These are phyloP conservation scores for Podotricha telesiphe DNA, from an alignment of 2,888 invertebrate genomes.

Conservation along the genomic window DNA sequence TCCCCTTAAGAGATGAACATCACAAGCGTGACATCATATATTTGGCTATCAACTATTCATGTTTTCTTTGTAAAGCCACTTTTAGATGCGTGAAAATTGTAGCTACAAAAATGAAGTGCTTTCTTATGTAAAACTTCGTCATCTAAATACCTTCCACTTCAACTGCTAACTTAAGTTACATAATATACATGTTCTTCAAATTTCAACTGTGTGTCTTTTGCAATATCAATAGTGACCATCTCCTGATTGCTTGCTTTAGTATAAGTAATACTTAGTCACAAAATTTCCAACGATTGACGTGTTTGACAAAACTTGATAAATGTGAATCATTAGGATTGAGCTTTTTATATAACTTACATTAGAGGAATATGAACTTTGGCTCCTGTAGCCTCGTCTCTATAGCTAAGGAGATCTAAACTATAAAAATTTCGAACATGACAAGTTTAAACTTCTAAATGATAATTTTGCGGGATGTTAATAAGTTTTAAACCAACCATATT, in stretches of 20 bases:
- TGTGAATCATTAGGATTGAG: too few relatives aligned
- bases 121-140: neutral
- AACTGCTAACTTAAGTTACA: neutral
- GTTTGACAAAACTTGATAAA: too few relatives aligned
- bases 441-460: too few relatives aligned
- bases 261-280: neutral
- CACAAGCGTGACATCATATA: neutral
- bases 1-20: slow-evolving; percentile 6
- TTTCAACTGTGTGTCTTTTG: neutral
- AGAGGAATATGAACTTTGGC: neutral
- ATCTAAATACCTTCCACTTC: neutral
- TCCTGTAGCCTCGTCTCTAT: neutral
- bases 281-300: too few relatives aligned
- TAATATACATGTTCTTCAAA: neutral
- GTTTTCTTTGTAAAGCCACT: neutral
- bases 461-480: too few relatives aligned
- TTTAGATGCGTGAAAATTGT: neutral
- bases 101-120: neutral
- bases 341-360: neutral
- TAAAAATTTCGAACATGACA: too few relatives aligned
- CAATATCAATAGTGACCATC: too few relatives aligned
- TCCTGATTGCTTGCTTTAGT: neutral
- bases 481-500: too few relatives aligned
- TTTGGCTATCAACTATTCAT: neutral
- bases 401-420: too few relatives aligned